Percentiles rank a stretch among this genome's conserved stretches.
Conservation (phyloP, 2,113 vertebrate species). For the Chrysemys picta region DNA sequence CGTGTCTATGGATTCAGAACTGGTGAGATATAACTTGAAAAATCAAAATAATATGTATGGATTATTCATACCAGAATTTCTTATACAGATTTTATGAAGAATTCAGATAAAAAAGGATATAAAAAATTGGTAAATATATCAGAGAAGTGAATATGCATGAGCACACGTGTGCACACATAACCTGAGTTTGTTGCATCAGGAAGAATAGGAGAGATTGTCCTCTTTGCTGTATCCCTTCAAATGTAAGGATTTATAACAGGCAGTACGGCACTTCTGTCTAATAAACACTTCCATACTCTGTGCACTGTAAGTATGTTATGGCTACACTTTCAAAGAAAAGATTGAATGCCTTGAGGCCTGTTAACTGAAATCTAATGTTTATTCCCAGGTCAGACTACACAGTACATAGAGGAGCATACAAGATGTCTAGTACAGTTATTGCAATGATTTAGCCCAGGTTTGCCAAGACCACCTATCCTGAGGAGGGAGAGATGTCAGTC, state of each 20-base stretch:
- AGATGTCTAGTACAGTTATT: fast-evolving
- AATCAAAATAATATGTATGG: background rate
- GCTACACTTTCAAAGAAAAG: constrained; percentile 16
- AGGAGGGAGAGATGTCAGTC: background rate
- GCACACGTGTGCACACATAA: background rate
- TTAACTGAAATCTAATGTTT: background rate
- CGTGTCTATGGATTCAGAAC: background rate
- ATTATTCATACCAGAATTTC: background rate
- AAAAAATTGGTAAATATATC: background rate
- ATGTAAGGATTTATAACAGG: background rate
- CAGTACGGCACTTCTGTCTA: background rate
- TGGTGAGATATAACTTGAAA: background rate
- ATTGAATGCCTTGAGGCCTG: background rate
- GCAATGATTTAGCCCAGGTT: background rate
- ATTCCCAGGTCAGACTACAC: background rate
- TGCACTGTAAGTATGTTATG: background rate
- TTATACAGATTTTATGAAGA: background rate
- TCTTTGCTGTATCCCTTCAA: background rate
- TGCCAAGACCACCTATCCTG: background rate
- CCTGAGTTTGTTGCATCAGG: background rate
- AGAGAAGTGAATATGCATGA: background rate
- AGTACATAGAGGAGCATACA: background rate
- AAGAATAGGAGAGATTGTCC: background rate
- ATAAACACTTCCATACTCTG: background rate
- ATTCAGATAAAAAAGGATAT: background rate